phyloP scores from a whole-genome alignment of 2,113 vertebrate genomes.

The Psammodynastes pulverulentus region DNA sequence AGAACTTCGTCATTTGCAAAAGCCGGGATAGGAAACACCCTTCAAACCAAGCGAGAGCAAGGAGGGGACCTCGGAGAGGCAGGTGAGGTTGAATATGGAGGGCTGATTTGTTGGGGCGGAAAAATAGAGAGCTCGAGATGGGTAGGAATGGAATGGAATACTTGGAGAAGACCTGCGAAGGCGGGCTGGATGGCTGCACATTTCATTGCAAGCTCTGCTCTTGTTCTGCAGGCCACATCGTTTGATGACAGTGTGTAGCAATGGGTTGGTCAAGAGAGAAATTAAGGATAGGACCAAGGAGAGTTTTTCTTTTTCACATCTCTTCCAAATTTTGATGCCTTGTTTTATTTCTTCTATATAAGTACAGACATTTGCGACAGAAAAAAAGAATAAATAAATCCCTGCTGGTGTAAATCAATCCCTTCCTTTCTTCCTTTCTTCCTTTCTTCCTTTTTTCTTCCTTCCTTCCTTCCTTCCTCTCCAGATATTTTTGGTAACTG shows the following conservation, averaged over 20 bases:
- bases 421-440: not conserved
- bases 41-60: not conserved
- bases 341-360: not conserved
- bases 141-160: not conserved
- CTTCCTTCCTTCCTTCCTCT: too few relatives aligned
- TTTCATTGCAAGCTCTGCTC: not conserved
- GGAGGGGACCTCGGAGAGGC: not conserved
- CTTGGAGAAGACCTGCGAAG: not conserved
- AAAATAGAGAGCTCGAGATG: not conserved
- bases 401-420: not conserved
- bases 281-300: not conserved
- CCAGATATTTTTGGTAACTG: not conserved
- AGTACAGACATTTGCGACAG: not conserved
- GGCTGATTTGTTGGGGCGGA: not conserved
- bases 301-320: not conserved
- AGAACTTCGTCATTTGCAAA: too few relatives aligned
- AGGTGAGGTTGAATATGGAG: not conserved
- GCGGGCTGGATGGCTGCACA: too few relatives aligned
- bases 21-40: not conserved
- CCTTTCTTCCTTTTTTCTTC: too few relatives aligned
- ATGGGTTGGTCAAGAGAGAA: not conserved
- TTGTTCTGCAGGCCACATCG: not conserved
- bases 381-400: not conserved
- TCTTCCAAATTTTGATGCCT: not conserved
- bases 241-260: not conserved